Evolutionary conservation across 1,140 invertebrate species (phyloP).

Genomic region (Trinorchestia longiramus): DNA sequence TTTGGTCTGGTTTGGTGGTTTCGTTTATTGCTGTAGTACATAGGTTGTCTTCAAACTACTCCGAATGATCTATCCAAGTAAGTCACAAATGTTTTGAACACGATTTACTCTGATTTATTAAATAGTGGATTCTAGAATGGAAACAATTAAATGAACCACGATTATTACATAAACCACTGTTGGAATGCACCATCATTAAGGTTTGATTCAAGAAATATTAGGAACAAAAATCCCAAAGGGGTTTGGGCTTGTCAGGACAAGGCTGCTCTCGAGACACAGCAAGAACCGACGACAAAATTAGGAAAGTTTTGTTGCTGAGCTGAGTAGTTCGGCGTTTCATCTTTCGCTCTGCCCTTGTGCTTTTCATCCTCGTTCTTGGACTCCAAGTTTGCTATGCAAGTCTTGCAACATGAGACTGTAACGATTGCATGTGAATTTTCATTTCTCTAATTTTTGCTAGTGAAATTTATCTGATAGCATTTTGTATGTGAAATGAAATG

Average conservation of each 20-base stretch:
- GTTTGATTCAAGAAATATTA: not conserved
- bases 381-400: not conserved
- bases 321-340: not conserved
- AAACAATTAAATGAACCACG: not conserved
- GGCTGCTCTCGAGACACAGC: not conserved
- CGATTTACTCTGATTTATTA: not conserved
- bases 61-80: no score
- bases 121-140: not conserved
- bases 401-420: not conserved
- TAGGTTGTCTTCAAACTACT: no score
- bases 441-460: no score
- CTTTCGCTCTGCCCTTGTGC: not conserved
- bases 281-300: not conserved
- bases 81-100: not conserved
- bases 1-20: no score
- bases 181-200: not conserved
- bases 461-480: no score
- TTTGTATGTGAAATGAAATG: no score
- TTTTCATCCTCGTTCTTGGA: not conserved
- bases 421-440: no score
- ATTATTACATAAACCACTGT: not conserved
- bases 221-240: not conserved
- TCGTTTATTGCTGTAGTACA: no score
- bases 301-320: not conserved
- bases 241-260: not conserved